These are phyloP conservation scores for Siniperca chuatsi DNA, from an alignment of 2,113 vertebrate genomes.

Conservation along the genomic window DNA sequence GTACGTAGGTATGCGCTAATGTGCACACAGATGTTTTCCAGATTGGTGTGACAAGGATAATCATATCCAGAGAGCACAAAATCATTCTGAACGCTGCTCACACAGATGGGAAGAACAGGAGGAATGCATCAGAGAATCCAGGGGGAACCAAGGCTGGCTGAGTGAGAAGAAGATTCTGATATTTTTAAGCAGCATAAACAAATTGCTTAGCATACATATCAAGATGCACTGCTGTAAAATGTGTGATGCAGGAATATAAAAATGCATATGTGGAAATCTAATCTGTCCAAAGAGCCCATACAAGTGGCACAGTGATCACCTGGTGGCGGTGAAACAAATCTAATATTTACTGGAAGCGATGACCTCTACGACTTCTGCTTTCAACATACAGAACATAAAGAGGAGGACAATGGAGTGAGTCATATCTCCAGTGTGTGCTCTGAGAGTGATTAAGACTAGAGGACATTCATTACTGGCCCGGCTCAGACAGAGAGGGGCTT, in stretches of 20 bases:
- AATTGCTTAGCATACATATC: background rate
- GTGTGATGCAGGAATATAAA: background rate
- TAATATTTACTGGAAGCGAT: conserved; percentile 62
- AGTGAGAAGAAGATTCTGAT: conserved; percentile 8
- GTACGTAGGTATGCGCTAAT: conserved; percentile 60
- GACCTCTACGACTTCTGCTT: conserved; percentile 50
- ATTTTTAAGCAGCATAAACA: conserved; percentile 11
- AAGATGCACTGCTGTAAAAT: conserved; percentile 6
- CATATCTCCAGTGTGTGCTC: conserved; percentile 75
- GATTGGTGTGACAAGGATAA: conserved; percentile 71
- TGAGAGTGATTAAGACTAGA: conserved; percentile 77
- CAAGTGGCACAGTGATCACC: background rate
- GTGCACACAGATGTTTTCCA: conserved; percentile 75
- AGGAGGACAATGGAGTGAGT: conserved; percentile 77
- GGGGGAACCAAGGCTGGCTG: conserved; percentile 10
- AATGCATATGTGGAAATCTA: background rate
- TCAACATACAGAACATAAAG: conserved; percentile 58
- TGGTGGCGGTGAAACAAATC: conserved; percentile 52
- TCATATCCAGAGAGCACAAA: conserved; percentile 72
- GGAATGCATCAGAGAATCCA: conserved; percentile 42
- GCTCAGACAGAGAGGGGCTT: conserved; percentile 81
- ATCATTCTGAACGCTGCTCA: conserved; percentile 32
- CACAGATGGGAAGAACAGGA: conserved; percentile 54
- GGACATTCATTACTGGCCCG: conserved; percentile 63
- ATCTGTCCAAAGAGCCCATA: background rate